Conservation (phyloP, 2,113 vertebrate genomes). For the Microcebus murinus region DNA sequence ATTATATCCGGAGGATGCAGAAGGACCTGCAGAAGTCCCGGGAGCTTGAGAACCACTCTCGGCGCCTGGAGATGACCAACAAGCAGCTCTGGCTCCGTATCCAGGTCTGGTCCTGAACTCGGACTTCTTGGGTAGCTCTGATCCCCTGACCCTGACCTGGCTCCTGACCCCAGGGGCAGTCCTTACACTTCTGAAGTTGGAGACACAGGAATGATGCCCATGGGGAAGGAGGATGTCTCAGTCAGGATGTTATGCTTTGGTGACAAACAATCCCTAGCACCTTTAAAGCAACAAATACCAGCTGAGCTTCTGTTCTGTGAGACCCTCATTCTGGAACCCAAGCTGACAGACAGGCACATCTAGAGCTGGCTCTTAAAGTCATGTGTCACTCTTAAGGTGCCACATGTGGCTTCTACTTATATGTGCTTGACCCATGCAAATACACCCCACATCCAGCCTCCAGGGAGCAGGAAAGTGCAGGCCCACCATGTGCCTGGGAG, state of each 20-base stretch:
- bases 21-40: slow-evolving; percentile 95
- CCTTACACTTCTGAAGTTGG: background rate
- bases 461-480: background rate
- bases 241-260: background rate
- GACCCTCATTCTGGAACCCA: background rate
- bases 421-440: background rate
- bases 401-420: background rate
- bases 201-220: background rate
- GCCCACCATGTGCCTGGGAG: background rate
- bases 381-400: background rate
- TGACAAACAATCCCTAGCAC: background rate
- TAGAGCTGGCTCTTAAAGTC: background rate
- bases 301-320: background rate
- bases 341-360: background rate
- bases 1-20: slow-evolving; percentile 99
- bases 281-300: background rate
- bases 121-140: background rate
- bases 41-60: slow-evolving; percentile 96
- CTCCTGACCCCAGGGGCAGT: background rate
- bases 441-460: background rate
- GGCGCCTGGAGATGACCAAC: slow-evolving; percentile 96
- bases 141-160: background rate
- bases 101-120: slow-evolving; percentile 86
- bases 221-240: background rate
- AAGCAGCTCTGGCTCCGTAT: slow-evolving; percentile 97